Evolutionary conservation across 2,888 invertebrate species (phyloP), one percentile per base, ranked within the genome.

Genomic region (Torymus aiolomorphi): DNA sequence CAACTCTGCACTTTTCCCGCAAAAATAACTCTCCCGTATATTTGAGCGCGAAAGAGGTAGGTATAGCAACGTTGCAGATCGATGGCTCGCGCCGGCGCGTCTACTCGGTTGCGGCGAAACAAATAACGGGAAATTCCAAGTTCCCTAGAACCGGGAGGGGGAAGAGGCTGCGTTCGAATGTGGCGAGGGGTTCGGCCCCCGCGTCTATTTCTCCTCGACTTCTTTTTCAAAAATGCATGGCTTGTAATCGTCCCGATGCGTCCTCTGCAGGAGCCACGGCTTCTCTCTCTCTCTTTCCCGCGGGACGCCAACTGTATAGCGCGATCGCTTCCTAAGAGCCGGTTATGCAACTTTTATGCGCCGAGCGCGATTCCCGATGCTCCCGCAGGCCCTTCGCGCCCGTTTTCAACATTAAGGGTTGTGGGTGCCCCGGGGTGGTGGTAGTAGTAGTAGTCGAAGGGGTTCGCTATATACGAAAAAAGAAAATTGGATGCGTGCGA

Each of bases 321-420:
- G 51, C 87, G 89, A 90, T 89, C 89, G 89, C 87, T 90, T 89
- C 85, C 87, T 89, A 90, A 90, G 89, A 89, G 90, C 88, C 86
- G 85, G 86, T 86, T 86, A 86, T 90, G 88, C 88, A 90, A 89
- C 83, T 89, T 90, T 90, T 86, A 90, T 90, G 88, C 84, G 65
- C 11, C n/a, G 16, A 51, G 54, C 49, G n/a, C 52, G 14, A 18
- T 31, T 49, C 24, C 13, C 63, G 42, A 18, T 62, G 18, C 42
- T 57, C 69, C 31, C 31, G 69, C 49, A 16, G 20, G 18, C 16
- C n/a, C 18, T 54, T 31, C 31, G 18, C 42, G 14, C 52, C 16
- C 57, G 61, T 13, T 8, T 51, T 65, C n/a, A 49, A 11, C 18
- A 14, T 24, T 24, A 14, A 20, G 31, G 14, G 31, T 14, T 63